These are phyloP conservation scores for Leptodirus hochenwartii DNA, from an alignment of 2,888 invertebrate species.

Conservation along the genomic window DNA sequence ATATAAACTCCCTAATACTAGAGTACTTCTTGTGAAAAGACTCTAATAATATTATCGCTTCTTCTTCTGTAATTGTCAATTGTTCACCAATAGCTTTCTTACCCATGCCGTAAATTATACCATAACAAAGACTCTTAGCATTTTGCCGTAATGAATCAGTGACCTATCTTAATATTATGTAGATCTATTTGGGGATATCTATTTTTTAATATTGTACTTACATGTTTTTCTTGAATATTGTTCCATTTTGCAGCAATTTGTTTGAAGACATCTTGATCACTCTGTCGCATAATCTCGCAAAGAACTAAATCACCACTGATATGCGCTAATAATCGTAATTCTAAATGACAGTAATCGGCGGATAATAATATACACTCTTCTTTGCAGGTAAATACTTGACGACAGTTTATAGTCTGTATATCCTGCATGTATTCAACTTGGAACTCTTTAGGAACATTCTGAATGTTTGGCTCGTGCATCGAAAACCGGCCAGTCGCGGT, in stretches of 20 bases:
- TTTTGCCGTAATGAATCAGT: slow-evolving; percentile 62
- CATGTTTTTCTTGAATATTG: too few species aligned
- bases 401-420: slow-evolving; percentile 35
- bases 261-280: slow-evolving; percentile 62
- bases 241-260: slow-evolving; percentile 78
- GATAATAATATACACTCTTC: slow-evolving; percentile 51
- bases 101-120: slow-evolving; percentile 96
- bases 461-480: slow-evolving; percentile 86
- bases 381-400: slow-evolving; percentile 47
- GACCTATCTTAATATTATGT: slow-evolving; percentile 30
- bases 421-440: slow-evolving; percentile 27
- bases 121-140: slow-evolving; percentile 88
- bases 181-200: too few species aligned
- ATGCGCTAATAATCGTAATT: slow-evolving; percentile 84
- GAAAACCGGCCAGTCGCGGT: slow-evolving; percentile 70
- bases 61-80: slow-evolving; percentile 56
- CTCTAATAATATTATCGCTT: slow-evolving; percentile 62
- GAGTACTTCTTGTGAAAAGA: slow-evolving; percentile 66
- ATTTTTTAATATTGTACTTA: too few species aligned
- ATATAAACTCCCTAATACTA: slow-evolving; percentile 44
- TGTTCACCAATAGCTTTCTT: slow-evolving; percentile 60
- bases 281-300: slow-evolving; percentile 39
- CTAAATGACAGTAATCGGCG: slow-evolving; percentile 93
- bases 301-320: slow-evolving; percentile 61
- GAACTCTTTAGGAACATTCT: slow-evolving; percentile 81